Conservation (phyloP, 2,797 vertebrate species). For the Pagetopsis macropterus region DNA sequence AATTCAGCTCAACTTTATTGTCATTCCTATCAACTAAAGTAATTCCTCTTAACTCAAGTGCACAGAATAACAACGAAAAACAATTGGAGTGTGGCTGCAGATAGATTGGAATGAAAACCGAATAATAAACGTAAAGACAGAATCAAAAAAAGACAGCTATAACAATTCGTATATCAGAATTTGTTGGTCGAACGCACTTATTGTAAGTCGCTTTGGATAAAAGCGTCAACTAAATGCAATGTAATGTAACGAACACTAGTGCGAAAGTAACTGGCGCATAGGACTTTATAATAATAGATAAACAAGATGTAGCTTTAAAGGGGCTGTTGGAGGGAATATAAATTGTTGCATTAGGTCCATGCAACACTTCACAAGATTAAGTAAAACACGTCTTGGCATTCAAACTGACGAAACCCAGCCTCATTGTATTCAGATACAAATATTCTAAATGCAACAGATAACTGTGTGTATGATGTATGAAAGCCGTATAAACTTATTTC, state of each 20-base stretch:
- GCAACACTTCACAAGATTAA: neutral
- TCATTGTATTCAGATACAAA: neutral
- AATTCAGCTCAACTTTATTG: slow-evolving; percentile 65
- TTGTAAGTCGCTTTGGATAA: too few relatives aligned
- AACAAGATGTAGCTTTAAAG: neutral
- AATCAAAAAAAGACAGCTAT: slow-evolving; percentile 26
- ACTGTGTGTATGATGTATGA: neutral
- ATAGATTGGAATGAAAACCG: slow-evolving; percentile 26
- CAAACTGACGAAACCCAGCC: slow-evolving; percentile 2
- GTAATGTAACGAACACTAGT: neutral
- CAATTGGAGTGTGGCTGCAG: slow-evolving; percentile 15
- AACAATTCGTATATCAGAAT: slow-evolving; percentile 1
- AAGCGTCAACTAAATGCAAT: too few relatives aligned
- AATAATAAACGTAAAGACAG: neutral
- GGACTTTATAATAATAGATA: slow-evolving; percentile 14
- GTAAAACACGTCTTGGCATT: slow-evolving; percentile 2
- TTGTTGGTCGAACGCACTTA: too few relatives aligned
- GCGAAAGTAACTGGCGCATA: slow-evolving; percentile 16
- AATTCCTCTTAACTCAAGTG: slow-evolving; percentile 39
- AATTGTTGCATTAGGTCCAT: slow-evolving; percentile 15
- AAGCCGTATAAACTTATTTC: slow-evolving; percentile 16
- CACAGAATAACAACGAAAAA: slow-evolving; percentile 15
- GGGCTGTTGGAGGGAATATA: neutral
- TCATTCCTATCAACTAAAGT: slow-evolving; percentile 57
- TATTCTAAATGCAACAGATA: slow-evolving; percentile 17